Evolutionary conservation across 1,140 invertebrate species (phyloP).

Genomic region (Neocloeon triangulifer): DNA sequence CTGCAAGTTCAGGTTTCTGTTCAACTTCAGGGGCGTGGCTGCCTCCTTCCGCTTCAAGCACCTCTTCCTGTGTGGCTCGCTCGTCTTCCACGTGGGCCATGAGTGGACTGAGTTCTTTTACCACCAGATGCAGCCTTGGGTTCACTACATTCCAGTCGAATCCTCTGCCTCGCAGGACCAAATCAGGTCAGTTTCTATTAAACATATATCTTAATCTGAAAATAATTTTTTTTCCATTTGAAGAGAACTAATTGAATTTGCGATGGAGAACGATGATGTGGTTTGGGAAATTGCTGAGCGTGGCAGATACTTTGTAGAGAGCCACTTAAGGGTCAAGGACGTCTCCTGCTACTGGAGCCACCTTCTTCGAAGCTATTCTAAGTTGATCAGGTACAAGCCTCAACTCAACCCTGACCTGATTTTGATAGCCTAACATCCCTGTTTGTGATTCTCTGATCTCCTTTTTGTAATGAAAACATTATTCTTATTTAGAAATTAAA

Average conservation of each 20-base stretch:
- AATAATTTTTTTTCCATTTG: not conserved
- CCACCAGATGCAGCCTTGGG: conserved; percentile 72
- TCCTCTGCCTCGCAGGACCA: conserved; percentile 38
- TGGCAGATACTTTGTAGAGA: conserved; percentile 60
- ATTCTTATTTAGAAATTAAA: too few species aligned
- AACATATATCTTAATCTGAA: not conserved
- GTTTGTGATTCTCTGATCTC: too few species aligned
- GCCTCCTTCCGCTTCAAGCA: conserved; percentile 95
- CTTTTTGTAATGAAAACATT: too few species aligned
- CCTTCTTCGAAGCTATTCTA: conserved; percentile 52
- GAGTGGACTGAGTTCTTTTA: conserved; percentile 97
- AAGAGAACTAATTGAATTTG: conserved; percentile 51
- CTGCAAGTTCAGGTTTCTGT: conserved; percentile 84
- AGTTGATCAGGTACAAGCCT: conserved; percentile 48
- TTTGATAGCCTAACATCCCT: too few species aligned
- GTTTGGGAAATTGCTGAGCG: conserved; percentile 58
- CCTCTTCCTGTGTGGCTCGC: conserved; percentile 76
- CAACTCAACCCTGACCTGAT: conserved; percentile 28
- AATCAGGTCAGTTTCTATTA: conserved; percentile 20
- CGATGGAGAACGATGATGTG: conserved; percentile 47
- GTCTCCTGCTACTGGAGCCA: conserved; percentile 72
- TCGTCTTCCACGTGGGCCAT: conserved; percentile 89
- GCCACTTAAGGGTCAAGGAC: conserved; percentile 63
- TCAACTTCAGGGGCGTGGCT: conserved; percentile 90
- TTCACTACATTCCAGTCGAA: conserved; percentile 84